Evolutionary conservation across 2,888 invertebrate genomes (phyloP), one percentile per base, ranked within the genome.

Genomic region (Dasysyrphus albostriatus): DNA sequence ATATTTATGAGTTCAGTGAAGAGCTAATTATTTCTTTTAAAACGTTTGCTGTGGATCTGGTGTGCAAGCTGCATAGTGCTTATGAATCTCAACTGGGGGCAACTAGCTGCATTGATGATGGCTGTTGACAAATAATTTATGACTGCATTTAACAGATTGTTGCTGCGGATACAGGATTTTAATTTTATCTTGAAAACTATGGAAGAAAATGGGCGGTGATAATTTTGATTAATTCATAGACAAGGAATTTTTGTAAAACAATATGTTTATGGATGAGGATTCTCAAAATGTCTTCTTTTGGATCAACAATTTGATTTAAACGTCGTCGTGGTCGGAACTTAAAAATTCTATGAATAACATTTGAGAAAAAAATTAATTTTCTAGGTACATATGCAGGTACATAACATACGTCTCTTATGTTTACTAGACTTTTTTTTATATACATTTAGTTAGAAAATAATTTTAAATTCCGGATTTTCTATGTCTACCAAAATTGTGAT

Each of bases 1-100:
- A 87, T 87, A 87, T 87, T 87, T 87, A 87, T 87, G 82, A 87
- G 85, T 82, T 87, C 85, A 78, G 24, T 32, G 78, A 78, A 87
- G 82, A 82, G 85, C 82, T 87, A 87, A 87, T 87, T 87, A 87
- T 87, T 82, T 87, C 59, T 70, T 69, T 42, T 51, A 42, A 49
- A 73, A 37, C 37, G 44, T 19, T 44, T 61, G n/a, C 24, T 42
- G n/a, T n/a, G 29, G 16, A 32, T 42, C 63, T 63, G 10, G n/a
- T 63, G 61, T 44, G 6, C 59, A 61, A 24, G 39, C 39, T 44
- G 49, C n/a, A n/a, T n/a, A 47, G 42, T 37, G 44, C 47, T 44
- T 32, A 75, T 67, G 49, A 19, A 32, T 44, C 32, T 42, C 69
- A 54, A 56, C 12, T 58, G 49, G 65, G 42, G 58, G 82, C 69